Evolutionary conservation across 2,888 invertebrate species (phyloP).

Genomic region (Scelioninae gen. 2): DNA sequence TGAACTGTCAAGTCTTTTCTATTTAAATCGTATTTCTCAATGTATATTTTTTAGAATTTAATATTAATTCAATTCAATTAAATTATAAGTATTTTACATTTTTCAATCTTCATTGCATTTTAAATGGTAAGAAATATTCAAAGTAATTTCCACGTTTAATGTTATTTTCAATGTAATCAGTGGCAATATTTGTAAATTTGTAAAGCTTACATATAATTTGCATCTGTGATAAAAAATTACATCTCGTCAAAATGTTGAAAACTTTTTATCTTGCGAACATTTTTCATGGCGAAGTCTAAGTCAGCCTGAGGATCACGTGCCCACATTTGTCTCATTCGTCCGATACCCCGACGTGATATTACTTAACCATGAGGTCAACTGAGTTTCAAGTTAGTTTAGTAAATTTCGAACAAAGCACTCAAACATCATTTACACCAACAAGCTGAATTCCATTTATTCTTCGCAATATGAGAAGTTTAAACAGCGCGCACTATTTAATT

Average conservation of each 20-base stretch:
- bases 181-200: no score
- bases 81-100: no score
- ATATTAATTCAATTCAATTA: no score
- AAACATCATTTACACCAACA: constrained; percentile 20
- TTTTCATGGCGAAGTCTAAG: background rate
- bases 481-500: constrained; percentile 18
- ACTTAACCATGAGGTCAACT: constrained; percentile 24
- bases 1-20: no score
- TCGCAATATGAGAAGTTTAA: constrained; percentile 14
- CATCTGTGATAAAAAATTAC: no score
- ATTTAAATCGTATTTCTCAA: no score
- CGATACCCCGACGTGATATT: constrained; percentile 1
- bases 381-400: constrained; percentile 22
- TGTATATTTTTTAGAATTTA: no score
- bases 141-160: no score
- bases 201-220: no score
- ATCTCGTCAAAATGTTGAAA: background rate
- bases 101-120: no score
- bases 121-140: no score
- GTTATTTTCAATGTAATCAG: no score
- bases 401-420: constrained; percentile 19
- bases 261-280: background rate
- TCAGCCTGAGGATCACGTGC: constrained; percentile 2
- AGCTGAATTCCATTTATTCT: constrained; percentile 15
- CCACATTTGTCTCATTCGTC: constrained; percentile 19